Evolutionary conservation across 1,140 invertebrate genomes (phyloP).

Genomic region (Phocides pigmalion): DNA sequence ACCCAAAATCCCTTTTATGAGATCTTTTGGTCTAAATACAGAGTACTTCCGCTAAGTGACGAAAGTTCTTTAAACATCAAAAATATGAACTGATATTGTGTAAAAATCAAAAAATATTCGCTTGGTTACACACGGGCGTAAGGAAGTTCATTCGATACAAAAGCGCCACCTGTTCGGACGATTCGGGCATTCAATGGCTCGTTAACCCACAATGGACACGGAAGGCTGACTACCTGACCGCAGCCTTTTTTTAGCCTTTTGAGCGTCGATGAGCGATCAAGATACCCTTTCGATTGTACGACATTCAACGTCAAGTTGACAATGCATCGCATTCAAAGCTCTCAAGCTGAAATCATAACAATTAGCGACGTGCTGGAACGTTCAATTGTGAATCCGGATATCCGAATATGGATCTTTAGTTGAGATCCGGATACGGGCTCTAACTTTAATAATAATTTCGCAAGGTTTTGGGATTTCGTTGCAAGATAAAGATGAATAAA

Average conservation of each 20-base stretch:
- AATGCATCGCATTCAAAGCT: conserved; percentile 59
- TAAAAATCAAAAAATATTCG: not conserved
- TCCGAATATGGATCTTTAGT: no score
- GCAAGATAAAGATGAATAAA: no score
- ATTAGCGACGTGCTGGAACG: conserved; percentile 5
- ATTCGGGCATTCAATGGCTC: conserved; percentile 57
- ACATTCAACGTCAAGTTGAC: conserved; percentile 58
- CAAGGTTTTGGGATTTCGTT: no score
- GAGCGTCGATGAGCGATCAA: conserved; percentile 42
- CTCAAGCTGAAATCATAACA: conserved; percentile 65
- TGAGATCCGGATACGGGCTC: no score
- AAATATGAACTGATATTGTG: not conserved
- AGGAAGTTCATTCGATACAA: conserved; percentile 22
- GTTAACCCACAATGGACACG: conserved; percentile 67
- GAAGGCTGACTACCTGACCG: conserved; percentile 59
- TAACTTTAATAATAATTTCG: no score
- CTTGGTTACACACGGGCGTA: no score
- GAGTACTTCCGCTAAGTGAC: no score
- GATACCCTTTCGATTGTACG: conserved; percentile 61
- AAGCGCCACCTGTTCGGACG: conserved; percentile 43
- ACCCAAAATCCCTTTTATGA: no score
- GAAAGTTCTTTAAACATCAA: no score
- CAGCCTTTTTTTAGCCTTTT: conserved; percentile 44
- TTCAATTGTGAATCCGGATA: no score
- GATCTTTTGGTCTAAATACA: no score